These are phyloP conservation scores for Eupithecia exiguata DNA, from an alignment of 2,888 invertebrate genomes.

Conservation along the genomic window DNA sequence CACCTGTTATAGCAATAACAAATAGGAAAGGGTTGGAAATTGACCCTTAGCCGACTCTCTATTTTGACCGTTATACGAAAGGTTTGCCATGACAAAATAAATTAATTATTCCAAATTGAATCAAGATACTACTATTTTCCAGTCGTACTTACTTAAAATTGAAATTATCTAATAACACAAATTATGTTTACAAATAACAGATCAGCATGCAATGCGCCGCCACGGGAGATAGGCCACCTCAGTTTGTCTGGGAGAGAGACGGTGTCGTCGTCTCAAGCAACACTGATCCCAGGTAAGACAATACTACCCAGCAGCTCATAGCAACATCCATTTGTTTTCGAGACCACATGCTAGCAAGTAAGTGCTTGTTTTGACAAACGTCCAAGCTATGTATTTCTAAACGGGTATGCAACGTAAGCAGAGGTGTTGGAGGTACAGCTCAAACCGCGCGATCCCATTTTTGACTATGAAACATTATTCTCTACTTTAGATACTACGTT, in stretches of 20 bases:
- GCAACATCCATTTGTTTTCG: too few species aligned
- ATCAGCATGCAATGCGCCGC: slow-evolving; percentile 79
- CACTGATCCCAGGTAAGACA: slow-evolving; percentile 71
- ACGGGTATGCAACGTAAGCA: too few species aligned
- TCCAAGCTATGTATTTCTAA: too few species aligned
- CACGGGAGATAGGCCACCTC: slow-evolving; percentile 71
- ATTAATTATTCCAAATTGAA: background rate
- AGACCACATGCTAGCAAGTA: too few species aligned
- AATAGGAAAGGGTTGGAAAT: background rate
- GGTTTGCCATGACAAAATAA: background rate
- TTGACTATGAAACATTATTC: too few species aligned
- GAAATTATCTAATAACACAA: background rate
- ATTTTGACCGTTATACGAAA: background rate
- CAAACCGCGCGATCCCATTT: too few species aligned
- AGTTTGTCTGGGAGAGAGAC: slow-evolving; percentile 77
- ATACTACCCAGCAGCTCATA: background rate
- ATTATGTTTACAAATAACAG: slow-evolving; percentile 51
- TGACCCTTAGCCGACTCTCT: background rate
- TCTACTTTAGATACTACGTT: too few species aligned
- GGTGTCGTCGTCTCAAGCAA: slow-evolving; percentile 71
- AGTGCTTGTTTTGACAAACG: too few species aligned
- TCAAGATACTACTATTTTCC: background rate
- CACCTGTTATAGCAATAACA: background rate
- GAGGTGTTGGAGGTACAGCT: too few species aligned
- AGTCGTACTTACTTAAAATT: background rate